A percentile compares a stretch with the other conserved stretches of the same genome.
Conservation (phyloP, 1,140 invertebrate species). For the Papilio polytes region DNA sequence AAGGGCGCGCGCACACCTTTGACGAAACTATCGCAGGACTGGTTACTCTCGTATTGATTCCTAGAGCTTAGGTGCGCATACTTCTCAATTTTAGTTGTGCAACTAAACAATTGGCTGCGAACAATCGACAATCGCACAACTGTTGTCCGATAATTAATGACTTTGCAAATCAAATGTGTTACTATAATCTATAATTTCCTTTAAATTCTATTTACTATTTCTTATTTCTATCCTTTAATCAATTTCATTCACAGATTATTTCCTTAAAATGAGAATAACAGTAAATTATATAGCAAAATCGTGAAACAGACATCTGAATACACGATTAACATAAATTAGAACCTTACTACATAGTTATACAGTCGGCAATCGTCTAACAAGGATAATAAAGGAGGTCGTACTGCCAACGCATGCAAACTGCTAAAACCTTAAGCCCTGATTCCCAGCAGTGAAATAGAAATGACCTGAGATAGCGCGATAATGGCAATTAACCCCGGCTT, state of each 20-base stretch:
- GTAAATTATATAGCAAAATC: neutral
- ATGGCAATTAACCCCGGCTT: conserved; percentile 29
- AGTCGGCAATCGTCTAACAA: neutral
- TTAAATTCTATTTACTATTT: too few species aligned
- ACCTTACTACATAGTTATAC: neutral
- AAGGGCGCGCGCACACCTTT: too few species aligned
- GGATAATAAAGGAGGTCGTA: neutral
- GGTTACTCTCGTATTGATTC: too few species aligned
- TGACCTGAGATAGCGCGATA: conserved; percentile 34
- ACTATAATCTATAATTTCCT: too few species aligned
- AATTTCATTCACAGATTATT: neutral
- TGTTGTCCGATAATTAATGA: too few species aligned
- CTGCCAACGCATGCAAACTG: conserved; percentile 20
- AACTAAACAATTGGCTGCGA: too few species aligned
- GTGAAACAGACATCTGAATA: neutral
- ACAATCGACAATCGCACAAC: too few species aligned
- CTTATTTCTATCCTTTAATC: neutral
- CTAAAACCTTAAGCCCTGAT: conserved; percentile 24
- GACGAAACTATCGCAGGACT: too few species aligned
- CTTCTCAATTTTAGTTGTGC: too few species aligned
- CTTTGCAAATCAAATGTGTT: too few species aligned
- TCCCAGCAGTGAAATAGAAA: conserved; percentile 30
- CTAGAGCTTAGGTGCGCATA: too few species aligned
- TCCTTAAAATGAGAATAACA: neutral
- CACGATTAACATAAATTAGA: conserved; percentile 14